phyloP scores from a whole-genome alignment of 2,797 vertebrate genomes.

The Sebastolobus alascanus region DNA sequence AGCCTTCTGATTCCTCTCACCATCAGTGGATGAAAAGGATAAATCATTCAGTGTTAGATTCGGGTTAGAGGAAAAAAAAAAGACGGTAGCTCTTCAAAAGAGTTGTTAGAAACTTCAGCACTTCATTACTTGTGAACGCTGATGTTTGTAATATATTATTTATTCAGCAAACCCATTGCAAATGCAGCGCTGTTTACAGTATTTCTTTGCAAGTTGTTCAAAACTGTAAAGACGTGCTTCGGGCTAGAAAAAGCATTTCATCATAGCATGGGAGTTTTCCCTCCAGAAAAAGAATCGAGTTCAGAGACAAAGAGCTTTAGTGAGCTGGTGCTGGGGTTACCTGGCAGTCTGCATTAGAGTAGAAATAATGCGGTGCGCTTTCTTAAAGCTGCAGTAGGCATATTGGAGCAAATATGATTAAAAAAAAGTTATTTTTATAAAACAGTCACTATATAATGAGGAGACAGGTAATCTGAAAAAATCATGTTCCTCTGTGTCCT shows the following conservation, averaged over 20 bases:
- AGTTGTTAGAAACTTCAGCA: slow-evolving; percentile 61
- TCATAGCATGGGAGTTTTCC: slow-evolving; percentile 35
- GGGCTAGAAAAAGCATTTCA: slow-evolving; percentile 59
- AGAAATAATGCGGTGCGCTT: background rate
- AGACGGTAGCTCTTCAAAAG: slow-evolving; percentile 60
- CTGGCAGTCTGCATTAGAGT: slow-evolving; percentile 28
- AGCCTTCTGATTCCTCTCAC: slow-evolving; percentile 9
- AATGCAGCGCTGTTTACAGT: slow-evolving; percentile 68
- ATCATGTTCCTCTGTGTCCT: no score
- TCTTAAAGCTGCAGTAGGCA: background rate
- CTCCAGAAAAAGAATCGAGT: slow-evolving; percentile 13
- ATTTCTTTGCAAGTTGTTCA: slow-evolving; percentile 63
- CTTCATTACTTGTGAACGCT: slow-evolving; percentile 66
- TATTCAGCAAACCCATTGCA: slow-evolving; percentile 68
- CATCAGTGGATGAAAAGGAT: slow-evolving; percentile 37
- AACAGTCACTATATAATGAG: no score
- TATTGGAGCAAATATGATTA: no score
- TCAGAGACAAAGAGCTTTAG: slow-evolving; percentile 32
- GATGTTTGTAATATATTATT: slow-evolving; percentile 74
- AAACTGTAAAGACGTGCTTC: slow-evolving; percentile 64
- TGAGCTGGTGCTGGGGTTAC: slow-evolving; percentile 13
- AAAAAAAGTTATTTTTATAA: no score
- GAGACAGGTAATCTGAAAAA: no score
- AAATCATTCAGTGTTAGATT: slow-evolving; percentile 53
- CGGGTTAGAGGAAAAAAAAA: slow-evolving; percentile 20